Percentiles rank a stretch among this genome's conserved stretches.
Conservation (phyloP, 1,140 invertebrate genomes). For the Ladona fulva region DNA sequence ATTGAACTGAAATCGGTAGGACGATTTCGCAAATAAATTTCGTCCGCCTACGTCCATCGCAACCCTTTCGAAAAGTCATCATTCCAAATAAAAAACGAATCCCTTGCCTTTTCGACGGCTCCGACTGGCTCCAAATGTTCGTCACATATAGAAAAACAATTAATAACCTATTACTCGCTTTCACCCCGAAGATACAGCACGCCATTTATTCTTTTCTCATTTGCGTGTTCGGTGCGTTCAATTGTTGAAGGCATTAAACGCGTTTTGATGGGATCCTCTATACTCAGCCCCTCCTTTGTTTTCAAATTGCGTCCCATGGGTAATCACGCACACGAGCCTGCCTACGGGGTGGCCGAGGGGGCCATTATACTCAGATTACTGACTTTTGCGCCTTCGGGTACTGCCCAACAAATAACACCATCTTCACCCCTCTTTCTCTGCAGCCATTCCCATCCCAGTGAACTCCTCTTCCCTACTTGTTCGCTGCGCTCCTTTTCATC, state of each 20-base stretch:
- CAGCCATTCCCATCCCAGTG: neutral
- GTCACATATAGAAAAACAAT: no score
- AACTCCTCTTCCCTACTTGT: no score
- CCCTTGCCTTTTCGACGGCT: no score
- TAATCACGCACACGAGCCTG: neutral
- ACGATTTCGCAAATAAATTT: no score
- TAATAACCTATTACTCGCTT: no score
- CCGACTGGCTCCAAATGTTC: neutral
- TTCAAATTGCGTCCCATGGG: neutral
- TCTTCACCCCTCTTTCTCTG: neutral
- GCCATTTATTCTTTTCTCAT: neutral
- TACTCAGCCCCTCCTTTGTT: neutral
- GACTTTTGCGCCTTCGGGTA: neutral
- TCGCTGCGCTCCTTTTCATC: no score
- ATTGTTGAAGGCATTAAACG: neutral
- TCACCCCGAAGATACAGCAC: neutral
- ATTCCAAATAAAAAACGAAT: neutral
- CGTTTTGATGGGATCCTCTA: neutral
- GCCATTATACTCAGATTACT: constrained; percentile 1
- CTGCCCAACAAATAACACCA: neutral
- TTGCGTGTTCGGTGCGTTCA: neutral
- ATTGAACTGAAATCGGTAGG: no score
- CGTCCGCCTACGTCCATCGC: no score
- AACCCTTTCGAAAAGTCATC: neutral
- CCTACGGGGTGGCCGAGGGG: neutral